Conservation (phyloP, 2,888 invertebrate species). For the Hololepta plana region DNA sequence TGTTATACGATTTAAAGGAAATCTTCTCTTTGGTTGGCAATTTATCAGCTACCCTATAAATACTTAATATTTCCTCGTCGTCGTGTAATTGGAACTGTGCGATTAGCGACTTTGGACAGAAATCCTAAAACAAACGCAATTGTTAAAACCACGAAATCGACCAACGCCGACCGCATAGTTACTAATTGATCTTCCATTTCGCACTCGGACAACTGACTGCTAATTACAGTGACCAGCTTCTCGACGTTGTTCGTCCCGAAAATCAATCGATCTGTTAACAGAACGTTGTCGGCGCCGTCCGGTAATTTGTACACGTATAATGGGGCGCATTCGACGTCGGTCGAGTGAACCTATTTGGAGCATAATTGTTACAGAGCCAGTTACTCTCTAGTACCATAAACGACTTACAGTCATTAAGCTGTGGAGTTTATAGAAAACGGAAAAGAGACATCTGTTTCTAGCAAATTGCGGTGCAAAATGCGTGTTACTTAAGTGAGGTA, state of each 20-base stretch:
- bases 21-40: too few relatives aligned
- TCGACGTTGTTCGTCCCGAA: conserved; percentile 36
- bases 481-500: conserved; percentile 30
- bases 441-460: conserved; percentile 36
- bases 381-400: conserved; percentile 3
- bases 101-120: conserved; percentile 36
- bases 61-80: conserved; percentile 30
- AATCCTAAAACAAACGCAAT: conserved; percentile 26
- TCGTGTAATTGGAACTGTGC: conserved; percentile 34
- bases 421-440: conserved; percentile 37
- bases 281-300: conserved; percentile 36
- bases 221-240: conserved; percentile 32
- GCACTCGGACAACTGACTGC: conserved; percentile 37
- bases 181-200: conserved; percentile 29
- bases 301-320: conserved; percentile 52
- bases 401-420: conserved; percentile 33
- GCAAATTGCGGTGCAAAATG: conserved; percentile 38
- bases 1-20: conserved; percentile 16
- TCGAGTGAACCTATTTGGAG: conserved; percentile 40
- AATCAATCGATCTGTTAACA: conserved; percentile 49
- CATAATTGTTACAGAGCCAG: conserved; percentile 1
- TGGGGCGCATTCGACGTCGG: conserved; percentile 45
- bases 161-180: conserved; percentile 1
- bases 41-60: conserved; percentile 32
- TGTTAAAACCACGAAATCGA: not conserved